Evolutionary conservation across 2,113 vertebrate genomes (phyloP), one percentile per base, ranked within the genome.

Genomic region (Brachypodius melanocephalos): DNA sequence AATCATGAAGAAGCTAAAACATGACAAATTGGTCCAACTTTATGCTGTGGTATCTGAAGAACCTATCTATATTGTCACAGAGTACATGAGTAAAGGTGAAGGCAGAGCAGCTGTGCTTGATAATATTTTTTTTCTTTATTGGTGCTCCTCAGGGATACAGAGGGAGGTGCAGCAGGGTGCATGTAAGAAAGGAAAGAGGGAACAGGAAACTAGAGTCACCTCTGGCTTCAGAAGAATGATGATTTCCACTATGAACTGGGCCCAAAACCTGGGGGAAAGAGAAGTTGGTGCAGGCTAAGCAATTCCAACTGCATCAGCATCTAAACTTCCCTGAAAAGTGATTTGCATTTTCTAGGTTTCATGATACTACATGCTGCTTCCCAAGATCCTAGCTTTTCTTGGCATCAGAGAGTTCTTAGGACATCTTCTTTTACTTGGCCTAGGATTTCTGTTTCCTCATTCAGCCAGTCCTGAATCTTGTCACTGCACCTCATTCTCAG

Each of bases 1-100:
- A 98, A 99, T 99, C 98, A 99, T 99, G 99, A 99, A 99, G 98
- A 99, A 99, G 62, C 97, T 99, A 78, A 98, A 99, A 40, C 99
- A 99, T 2, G 99, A 99, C 97, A 99, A 99, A 95, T 68, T 99
- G 97, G 99, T 99, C 84, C 99, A 99, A 91, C 98, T 99, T 8
- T 99, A 99, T 9, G 99, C 99, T 3, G 99, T 99, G 49, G 99
- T 99, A 72, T 99, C 99, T 0, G 99, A 99, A 97, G 99, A 99
- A 55, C 99, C 99, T 52, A 99, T 99, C 89, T 99, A 99, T 97
- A 99, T 99, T 19, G 99, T 99, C 97, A 99, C 99, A 0, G 99
- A 99, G 93, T 99, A 99, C 88, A 99, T 99, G 99, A 98, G 98
- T 95, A 98, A 99, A 99, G 99, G 99, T 99, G 52, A 82, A 94